phyloP scores from a whole-genome alignment of 2,797 vertebrate genomes.

The Phoxinus dragarum region DNA sequence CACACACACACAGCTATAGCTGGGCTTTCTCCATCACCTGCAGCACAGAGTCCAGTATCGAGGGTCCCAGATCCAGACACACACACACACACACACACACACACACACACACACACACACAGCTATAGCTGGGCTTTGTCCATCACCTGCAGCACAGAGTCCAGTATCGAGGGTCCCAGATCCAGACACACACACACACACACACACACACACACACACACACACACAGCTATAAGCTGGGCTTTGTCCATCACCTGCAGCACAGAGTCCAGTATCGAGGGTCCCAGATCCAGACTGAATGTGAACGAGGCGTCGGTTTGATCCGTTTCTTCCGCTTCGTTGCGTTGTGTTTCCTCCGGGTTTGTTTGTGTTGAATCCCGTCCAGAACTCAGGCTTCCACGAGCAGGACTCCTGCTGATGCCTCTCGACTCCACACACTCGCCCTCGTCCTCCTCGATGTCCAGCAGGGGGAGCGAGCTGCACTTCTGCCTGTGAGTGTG shows the following conservation, averaged over 20 bases:
- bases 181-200: too few relatives aligned
- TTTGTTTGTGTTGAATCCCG: slow-evolving; percentile 65
- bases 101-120: too few relatives aligned
- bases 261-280: slow-evolving; percentile 93
- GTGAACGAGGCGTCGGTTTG: slow-evolving; percentile 78
- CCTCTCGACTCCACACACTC: slow-evolving; percentile 49
- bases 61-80: too few relatives aligned
- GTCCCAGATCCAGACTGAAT: slow-evolving; percentile 91
- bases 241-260: slow-evolving; percentile 90
- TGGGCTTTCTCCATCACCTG: too few relatives aligned
- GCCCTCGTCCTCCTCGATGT: slow-evolving; percentile 66
- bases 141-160: too few relatives aligned
- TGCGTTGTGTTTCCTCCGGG: slow-evolving; percentile 51
- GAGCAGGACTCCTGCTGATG: slow-evolving; percentile 52
- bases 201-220: too few relatives aligned
- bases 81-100: too few relatives aligned
- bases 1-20: too few relatives aligned
- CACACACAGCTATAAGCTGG: slow-evolving; percentile 43
- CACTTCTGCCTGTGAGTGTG: slow-evolving; percentile 74
- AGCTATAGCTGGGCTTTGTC: too few relatives aligned
- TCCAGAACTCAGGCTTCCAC: slow-evolving; percentile 69
- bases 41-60: too few relatives aligned
- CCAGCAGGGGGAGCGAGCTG: slow-evolving; percentile 76
- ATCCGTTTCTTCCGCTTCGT: slow-evolving; percentile 52
- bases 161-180: too few relatives aligned